Conservation (phyloP, 2,113 vertebrate species). For the Callocephalon fimbriatum region DNA sequence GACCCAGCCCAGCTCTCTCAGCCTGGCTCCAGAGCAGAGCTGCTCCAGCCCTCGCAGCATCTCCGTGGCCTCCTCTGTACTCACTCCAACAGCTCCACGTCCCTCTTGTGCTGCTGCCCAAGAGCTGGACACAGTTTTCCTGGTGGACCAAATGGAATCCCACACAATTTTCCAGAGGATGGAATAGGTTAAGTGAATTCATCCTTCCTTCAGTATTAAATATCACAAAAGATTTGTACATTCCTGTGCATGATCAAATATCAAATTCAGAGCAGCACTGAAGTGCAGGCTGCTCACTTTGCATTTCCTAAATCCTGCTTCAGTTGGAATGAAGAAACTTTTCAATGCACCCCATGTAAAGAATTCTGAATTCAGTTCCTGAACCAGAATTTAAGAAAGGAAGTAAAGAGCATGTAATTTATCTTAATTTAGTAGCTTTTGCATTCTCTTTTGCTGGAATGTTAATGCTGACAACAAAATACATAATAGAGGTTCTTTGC, state of each 20-base stretch:
- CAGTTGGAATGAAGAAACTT: background rate
- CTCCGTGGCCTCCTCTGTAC: background rate
- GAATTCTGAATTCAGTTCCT: background rate
- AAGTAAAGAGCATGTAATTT: background rate
- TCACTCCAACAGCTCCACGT: background rate
- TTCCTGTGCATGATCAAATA: background rate
- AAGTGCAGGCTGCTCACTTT: background rate
- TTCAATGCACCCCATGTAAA: background rate
- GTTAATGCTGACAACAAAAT: background rate
- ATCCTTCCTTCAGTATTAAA: background rate
- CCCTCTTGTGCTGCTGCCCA: background rate
- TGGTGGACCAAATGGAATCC: background rate
- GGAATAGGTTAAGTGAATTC: background rate
- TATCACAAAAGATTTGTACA: background rate
- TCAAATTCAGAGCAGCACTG: background rate
- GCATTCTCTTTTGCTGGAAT: background rate
- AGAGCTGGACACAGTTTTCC: background rate
- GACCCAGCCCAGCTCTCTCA: too few relatives aligned
- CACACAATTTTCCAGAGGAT: background rate
- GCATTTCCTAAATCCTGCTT: background rate
- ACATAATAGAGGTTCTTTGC: background rate
- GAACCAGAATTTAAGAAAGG: background rate
- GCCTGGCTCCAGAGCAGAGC: background rate
- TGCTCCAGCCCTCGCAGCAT: background rate
- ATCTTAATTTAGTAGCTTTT: constrained; percentile 10